Evolutionary conservation across 2,797 vertebrate genomes (phyloP).

Genomic region (Paratrypauchen microcephalus): DNA sequence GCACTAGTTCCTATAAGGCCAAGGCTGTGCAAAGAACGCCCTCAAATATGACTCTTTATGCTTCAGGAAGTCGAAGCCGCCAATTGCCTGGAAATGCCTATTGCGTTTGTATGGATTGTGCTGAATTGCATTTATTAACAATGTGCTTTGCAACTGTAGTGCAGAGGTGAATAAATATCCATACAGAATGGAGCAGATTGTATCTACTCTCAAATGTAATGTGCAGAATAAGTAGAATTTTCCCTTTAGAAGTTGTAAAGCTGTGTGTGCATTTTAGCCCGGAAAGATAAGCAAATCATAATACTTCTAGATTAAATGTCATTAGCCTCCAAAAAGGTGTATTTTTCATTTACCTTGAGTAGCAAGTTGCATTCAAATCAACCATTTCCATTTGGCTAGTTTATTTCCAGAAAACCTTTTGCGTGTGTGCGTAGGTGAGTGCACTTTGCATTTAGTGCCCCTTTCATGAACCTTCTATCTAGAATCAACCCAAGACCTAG

Average conservation of each 20-base stretch:
- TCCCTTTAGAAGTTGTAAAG: neutral
- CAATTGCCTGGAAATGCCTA: slow-evolving; percentile 26
- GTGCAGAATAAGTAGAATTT: slow-evolving; percentile 4
- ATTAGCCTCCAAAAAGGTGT: neutral
- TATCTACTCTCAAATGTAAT: slow-evolving; percentile 4
- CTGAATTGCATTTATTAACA: slow-evolving; percentile 27
- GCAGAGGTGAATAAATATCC: slow-evolving; percentile 23
- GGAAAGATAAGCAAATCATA: slow-evolving; percentile 1
- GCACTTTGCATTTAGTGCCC: slow-evolving; percentile 28
- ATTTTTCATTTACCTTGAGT: neutral
- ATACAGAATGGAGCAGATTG: slow-evolving; percentile 7
- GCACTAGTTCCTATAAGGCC: slow-evolving; percentile 32
- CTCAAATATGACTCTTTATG: slow-evolving; percentile 45
- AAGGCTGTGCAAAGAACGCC: slow-evolving; percentile 23
- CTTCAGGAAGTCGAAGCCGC: slow-evolving; percentile 34
- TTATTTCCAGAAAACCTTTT: neutral
- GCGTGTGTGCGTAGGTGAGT: neutral
- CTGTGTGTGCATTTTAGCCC: slow-evolving; percentile 6
- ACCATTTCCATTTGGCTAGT: neutral
- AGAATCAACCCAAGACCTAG: slow-evolving; percentile 60
- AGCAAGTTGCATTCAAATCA: neutral
- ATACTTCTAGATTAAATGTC: neutral
- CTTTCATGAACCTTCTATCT: slow-evolving; percentile 61
- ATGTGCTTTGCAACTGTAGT: slow-evolving; percentile 15
- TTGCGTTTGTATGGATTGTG: slow-evolving; percentile 29